phyloP scores from a whole-genome alignment of 2,888 invertebrate species.

The Pandemis corylana region DNA sequence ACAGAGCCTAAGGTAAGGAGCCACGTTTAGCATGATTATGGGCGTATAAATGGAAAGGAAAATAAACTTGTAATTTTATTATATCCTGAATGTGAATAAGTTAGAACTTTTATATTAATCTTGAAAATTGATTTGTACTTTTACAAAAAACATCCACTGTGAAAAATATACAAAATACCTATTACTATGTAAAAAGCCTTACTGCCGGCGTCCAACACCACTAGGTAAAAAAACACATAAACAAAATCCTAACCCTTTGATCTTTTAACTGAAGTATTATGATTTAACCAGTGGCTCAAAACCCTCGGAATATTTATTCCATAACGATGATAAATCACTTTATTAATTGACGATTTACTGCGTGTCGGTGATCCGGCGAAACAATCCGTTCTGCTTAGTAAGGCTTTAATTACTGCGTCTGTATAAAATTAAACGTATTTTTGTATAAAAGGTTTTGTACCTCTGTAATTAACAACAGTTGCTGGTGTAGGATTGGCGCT shows the following conservation, averaged over 20 bases:
- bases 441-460: constrained; percentile 24
- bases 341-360: constrained; percentile 37
- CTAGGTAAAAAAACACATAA: neutral
- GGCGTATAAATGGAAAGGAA: no score
- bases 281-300: constrained; percentile 19
- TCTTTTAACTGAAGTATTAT: constrained; percentile 3
- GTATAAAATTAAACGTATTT: constrained; percentile 19
- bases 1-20: no score
- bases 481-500: neutral
- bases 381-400: constrained; percentile 37
- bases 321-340: constrained; percentile 35
- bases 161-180: no score
- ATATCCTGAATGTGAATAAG: no score
- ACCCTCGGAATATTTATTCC: constrained; percentile 21
- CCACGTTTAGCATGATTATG: no score
- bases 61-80: no score
- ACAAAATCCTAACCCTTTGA: neutral
- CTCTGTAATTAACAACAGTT: constrained; percentile 3
- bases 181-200: no score
- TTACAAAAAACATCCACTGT: no score
- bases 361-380: constrained; percentile 23
- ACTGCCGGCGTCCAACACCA: neutral
- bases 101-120: no score
- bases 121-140: no score
- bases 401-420: constrained; percentile 13